phyloP scores from a whole-genome alignment of 2,888 invertebrate genomes.

The Adela reaumurella region DNA sequence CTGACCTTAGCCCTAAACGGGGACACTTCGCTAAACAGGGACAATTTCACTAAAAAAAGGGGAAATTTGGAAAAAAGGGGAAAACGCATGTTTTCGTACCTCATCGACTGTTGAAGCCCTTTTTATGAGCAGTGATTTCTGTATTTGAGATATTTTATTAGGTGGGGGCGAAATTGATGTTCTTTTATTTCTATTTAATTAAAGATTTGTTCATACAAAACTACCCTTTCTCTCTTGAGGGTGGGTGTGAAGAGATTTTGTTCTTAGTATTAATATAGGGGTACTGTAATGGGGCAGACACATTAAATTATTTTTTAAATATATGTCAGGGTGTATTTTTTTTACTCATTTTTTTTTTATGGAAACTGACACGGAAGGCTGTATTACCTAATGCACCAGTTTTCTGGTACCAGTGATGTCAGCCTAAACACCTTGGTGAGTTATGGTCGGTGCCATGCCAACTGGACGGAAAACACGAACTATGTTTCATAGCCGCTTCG shows the following conservation, averaged over 20 bases:
- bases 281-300: no score
- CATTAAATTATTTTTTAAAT: no score
- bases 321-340: no score
- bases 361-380: no score
- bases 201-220: no score
- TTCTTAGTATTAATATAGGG: neutral
- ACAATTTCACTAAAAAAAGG: neutral
- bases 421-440: no score
- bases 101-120: constrained; percentile 15
- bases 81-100: neutral
- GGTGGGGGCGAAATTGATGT: neutral
- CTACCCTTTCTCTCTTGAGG: neutral
- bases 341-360: no score
- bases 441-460: no score
- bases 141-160: constrained; percentile 17
- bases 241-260: neutral
- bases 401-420: no score
- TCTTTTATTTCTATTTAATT: neutral
- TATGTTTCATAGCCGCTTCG: no score
- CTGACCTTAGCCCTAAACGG: neutral
- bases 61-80: neutral
- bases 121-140: constrained; percentile 28
- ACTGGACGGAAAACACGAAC: no score
- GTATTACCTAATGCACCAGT: no score
- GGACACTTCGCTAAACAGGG: neutral